These are phyloP conservation scores for Peromyscus polionotus DNA, from an alignment of 2,113 vertebrate species.

Conservation along the genomic window DNA sequence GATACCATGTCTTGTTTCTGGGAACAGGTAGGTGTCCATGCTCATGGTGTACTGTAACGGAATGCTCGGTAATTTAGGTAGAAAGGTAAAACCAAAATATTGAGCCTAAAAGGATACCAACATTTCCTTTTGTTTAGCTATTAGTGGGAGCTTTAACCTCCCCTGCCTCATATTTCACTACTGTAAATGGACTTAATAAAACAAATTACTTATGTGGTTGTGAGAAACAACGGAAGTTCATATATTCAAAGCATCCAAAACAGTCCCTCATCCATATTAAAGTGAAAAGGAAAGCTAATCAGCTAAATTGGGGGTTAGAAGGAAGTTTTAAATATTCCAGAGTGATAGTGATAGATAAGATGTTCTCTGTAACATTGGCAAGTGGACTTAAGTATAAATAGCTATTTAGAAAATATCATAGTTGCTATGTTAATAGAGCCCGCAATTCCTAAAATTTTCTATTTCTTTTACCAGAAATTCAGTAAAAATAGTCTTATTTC, in stretches of 20 bases:
- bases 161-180: not conserved
- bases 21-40: constrained; percentile 92
- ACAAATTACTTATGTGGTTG: not conserved
- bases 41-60: not conserved
- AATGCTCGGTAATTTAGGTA: not conserved
- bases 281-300: not conserved
- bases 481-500: not conserved
- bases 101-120: not conserved
- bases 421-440: not conserved
- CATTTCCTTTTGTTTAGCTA: not conserved
- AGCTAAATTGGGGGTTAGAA: not conserved
- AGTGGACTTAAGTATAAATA: not conserved
- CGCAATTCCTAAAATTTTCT: not conserved
- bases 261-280: not conserved
- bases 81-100: not conserved
- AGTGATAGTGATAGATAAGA: not conserved
- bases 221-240: not conserved
- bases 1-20: constrained; percentile 97
- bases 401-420: not conserved
- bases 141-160: not conserved
- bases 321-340: not conserved
- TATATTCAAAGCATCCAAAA: not conserved
- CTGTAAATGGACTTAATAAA: not conserved
- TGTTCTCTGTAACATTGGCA: not conserved
- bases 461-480: not conserved